Base-by-base conservation (phyloP, 2,888 invertebrate species). In the Tuta absoluta region DNA sequence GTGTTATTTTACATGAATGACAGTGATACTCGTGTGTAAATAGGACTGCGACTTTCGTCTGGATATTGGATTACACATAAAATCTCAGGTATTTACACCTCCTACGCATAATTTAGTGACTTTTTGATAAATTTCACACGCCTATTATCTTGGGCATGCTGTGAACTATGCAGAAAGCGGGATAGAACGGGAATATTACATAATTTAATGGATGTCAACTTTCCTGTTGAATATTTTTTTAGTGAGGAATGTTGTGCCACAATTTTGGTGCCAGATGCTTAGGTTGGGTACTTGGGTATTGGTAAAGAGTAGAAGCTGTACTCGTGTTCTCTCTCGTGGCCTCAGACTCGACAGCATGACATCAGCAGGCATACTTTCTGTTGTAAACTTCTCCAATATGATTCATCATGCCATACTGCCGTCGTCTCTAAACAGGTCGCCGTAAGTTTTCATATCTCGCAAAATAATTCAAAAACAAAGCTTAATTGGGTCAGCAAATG, bases 11-110 rank as follows among this genome's bases (percentile, higher is more conserved):
- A 80, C 77, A 82, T 89, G 80, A 89, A 87, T 88, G 82, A 88
- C 86, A 86, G 91, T 91, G 91, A 78, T 75, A 84, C 73, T 78
- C 77, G 79, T 86, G 91, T 87, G 86, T 89, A 87, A 88, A 87
- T 81, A 87, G 81, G 83, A 88, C 88, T 86, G 77, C 82, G 80
- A 86, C 86, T 87, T 87, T 87, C 87, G 86, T 85, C 84, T 86
- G 86, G 88, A 89, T 91, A 91, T 91, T 91, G 91, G 91, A 91
- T 91, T 91, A 91, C 91, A 91, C 85, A 82, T 85, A 85, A 87
- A 88, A 83, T 64, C 82, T 82, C 85, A 91, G 91, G 91, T 91
- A 91, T 90, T 90, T 89, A 82, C 74, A 77, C 86, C 82, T 85
- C 86, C 86, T 88, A 86, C 84, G 84, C 84, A 76, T 76, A 68